These are phyloP conservation scores for Itoplectis maculator DNA, from an alignment of 2,888 invertebrate species.

Conservation along the genomic window DNA sequence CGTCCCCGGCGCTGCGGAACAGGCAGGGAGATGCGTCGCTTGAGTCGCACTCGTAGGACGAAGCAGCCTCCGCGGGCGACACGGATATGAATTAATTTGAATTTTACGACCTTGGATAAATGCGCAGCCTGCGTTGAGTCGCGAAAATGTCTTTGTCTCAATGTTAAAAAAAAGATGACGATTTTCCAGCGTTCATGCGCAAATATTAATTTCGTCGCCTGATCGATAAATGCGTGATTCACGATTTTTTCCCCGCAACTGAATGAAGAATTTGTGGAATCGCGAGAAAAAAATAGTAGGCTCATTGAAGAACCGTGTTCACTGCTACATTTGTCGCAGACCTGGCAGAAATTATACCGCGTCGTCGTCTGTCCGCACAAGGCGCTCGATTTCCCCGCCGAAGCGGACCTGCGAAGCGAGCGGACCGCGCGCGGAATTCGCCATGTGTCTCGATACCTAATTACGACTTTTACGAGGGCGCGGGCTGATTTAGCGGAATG, in stretches of 20 bases:
- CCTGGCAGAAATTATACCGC: too few relatives aligned
- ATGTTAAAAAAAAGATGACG: too few relatives aligned
- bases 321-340: too few relatives aligned
- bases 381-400: slow-evolving; percentile 31
- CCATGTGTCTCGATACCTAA: slow-evolving; percentile 59
- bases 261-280: too few relatives aligned
- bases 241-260: too few relatives aligned
- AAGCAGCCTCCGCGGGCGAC: not conserved
- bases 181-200: too few relatives aligned
- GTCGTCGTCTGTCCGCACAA: too few relatives aligned
- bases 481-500: slow-evolving; percentile 61
- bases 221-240: too few relatives aligned
- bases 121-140: not conserved
- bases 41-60: not conserved
- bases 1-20: slow-evolving; percentile 35
- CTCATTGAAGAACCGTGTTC: too few relatives aligned
- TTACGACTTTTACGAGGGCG: slow-evolving; percentile 65
- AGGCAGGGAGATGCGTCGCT: slow-evolving; percentile 3
- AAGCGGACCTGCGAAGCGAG: slow-evolving; percentile 23
- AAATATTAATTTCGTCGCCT: too few relatives aligned
- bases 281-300: too few relatives aligned
- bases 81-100: slow-evolving; percentile 22
- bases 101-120: not conserved
- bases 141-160: too few relatives aligned
- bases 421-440: slow-evolving; percentile 50